These are phyloP conservation scores for Papilio xuthus DNA, from an alignment of 1,140 invertebrate species.

Conservation along the genomic window DNA sequence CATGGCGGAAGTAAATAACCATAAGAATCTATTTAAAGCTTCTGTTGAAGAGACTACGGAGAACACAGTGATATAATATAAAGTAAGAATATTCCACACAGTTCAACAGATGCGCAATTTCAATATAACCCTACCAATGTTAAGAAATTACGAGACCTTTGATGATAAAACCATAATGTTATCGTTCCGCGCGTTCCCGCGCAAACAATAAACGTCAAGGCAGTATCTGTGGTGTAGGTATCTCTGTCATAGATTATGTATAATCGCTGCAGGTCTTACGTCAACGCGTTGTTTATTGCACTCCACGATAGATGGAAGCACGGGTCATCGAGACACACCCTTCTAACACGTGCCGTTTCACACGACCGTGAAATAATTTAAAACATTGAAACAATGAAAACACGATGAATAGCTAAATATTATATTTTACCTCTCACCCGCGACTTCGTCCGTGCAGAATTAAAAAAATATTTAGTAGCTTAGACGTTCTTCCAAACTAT, in stretches of 20 bases:
- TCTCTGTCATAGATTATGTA: conserved; percentile 39
- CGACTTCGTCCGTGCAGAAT: no score
- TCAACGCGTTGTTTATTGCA: conserved; percentile 37
- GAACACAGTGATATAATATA: neutral
- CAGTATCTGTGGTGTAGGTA: conserved; percentile 42
- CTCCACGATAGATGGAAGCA: conserved; percentile 29
- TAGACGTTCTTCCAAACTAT: no score
- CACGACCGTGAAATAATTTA: conserved; percentile 15
- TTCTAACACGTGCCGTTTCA: conserved; percentile 42
- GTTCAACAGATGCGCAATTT: conserved; percentile 13
- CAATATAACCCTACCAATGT: conserved; percentile 25
- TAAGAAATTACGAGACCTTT: conserved; percentile 38
- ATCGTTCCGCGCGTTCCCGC: conserved; percentile 39
- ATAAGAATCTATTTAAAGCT: no score
- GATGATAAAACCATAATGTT: conserved; percentile 32
- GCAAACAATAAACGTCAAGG: conserved; percentile 49
- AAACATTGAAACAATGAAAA: neutral
- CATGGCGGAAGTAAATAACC: no score
- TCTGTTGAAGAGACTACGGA: neutral
- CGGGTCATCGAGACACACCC: conserved; percentile 47
- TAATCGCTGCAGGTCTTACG: conserved; percentile 43
- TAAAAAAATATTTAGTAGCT: no score
- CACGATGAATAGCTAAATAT: neutral
- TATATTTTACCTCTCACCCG: neutral
- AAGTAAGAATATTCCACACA: neutral